Base-by-base conservation (phyloP, 2,113 vertebrate species). In the Ammodytes marinus region DNA sequence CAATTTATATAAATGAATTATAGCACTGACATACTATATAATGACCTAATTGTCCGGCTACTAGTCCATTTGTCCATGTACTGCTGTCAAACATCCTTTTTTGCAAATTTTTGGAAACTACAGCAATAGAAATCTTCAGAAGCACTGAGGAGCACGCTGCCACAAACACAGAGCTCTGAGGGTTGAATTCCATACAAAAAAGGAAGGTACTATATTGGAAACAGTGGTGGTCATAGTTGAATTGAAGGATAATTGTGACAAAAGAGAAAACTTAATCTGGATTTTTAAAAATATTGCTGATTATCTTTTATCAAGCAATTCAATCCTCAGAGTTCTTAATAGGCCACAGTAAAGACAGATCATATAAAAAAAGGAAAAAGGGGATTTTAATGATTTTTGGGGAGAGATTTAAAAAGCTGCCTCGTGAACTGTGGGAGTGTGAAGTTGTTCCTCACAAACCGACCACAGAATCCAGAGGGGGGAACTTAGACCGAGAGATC, bases 311-410 rank as follows among this genome's bases (percentile, higher is more conserved):
- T 47, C 2, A 73, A 59, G 13, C 60, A 63, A 9, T 65, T 42
- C 76, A 88, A 91, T 87, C 86, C 78, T 84, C 83, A 83, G 78
- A 86, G 85, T 88, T 88, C 75, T 68, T 54, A 65, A 74, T 6
- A 69, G 49, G 35, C 27, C 68, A 60, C 12, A 54, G 15, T 60
- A 19, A 1, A 82, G 49, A 78, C 2, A 64, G 60, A 72, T 72
- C 37, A 72, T n/a, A 76, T 14, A 5, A n/a, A 27, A 27, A 27
- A 59, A 64, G 52, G 57, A 72, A 77, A 71, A 59, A 27, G 27
- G 27, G 4, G 11, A 64, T 52, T 60, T 65, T 79, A 69, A 70
- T 3, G 0, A 58, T 42, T 78, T 60, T 27, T 14, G 61, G 10
- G 45, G 54, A 61, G 12, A 74, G 11, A 60, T 80, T 77, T 63